A percentile compares a stretch with the other conserved stretches of the same genome.
Conservation (phyloP, 2,797 vertebrate species). For the Gallinago stenura region DNA sequence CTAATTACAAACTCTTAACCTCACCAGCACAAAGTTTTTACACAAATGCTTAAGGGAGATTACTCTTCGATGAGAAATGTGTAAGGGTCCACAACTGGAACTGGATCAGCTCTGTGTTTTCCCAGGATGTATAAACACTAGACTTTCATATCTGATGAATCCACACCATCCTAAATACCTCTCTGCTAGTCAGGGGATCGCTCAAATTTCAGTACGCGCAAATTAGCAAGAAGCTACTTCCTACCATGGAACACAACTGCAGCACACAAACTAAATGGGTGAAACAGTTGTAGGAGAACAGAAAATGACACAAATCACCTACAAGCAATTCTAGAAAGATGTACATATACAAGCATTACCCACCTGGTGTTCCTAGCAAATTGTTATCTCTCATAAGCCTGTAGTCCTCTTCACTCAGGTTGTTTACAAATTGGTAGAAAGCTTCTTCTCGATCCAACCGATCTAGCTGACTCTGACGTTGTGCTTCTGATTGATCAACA, state of each 20-base stretch:
- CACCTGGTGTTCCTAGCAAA: constrained; percentile 97
- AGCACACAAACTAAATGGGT: background rate
- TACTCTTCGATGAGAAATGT: background rate
- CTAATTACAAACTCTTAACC: background rate
- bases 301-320: background rate
- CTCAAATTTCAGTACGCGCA: background rate
- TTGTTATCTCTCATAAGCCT: constrained; percentile 99
- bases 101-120: background rate
- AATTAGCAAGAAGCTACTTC: background rate
- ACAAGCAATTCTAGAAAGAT: background rate
- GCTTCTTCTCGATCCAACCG: constrained; percentile 95
- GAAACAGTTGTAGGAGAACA: background rate
- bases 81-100: background rate
- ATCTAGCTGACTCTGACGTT: constrained; percentile 93
- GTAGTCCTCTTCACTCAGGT: constrained; percentile 97
- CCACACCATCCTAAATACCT: background rate
- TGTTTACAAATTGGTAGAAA: constrained; percentile 99
- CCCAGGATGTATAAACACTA: background rate
- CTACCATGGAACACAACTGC: background rate
- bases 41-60: background rate
- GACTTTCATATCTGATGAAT: background rate
- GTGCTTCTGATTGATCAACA: constrained; percentile 91
- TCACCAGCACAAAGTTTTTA: background rate
- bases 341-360: background rate
- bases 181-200: background rate